Percentiles rank a stretch among this genome's conserved stretches.
These are phyloP conservation scores for Melanotus villosus DNA, from an alignment of 2,888 invertebrate species.

Conservation along the genomic window DNA sequence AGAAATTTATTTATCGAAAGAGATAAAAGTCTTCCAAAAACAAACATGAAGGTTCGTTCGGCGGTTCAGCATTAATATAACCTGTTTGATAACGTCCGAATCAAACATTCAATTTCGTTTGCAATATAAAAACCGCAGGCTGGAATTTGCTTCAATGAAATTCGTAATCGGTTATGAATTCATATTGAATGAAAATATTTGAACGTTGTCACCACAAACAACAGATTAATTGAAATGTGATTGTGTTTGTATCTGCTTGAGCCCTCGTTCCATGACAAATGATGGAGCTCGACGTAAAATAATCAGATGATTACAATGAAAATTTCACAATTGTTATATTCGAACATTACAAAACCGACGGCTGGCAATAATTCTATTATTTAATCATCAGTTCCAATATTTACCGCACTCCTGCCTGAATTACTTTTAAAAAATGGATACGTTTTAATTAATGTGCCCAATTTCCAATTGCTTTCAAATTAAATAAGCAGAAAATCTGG, in stretches of 20 bases:
- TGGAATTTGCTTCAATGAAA: conserved; percentile 43
- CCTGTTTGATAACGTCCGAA: conserved; percentile 44
- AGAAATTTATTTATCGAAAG: conserved; percentile 28
- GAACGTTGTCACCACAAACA: conserved; percentile 51
- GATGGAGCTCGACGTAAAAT: conserved; percentile 19
- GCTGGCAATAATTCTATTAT: neutral
- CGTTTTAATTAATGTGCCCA: too few species aligned
- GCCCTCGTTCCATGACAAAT: conserved; percentile 40
- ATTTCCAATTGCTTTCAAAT: too few species aligned
- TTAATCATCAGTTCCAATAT: conserved; percentile 1
- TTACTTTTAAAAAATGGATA: neutral
- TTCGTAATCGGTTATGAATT: conserved; percentile 51
- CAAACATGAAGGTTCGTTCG: conserved; percentile 22
- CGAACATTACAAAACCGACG: neutral
- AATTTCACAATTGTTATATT: conserved; percentile 24
- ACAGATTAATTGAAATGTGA: conserved; percentile 53
- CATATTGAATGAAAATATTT: conserved; percentile 57
- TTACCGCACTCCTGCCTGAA: neutral
- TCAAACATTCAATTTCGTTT: conserved; percentile 44
- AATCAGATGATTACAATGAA: conserved; percentile 18
- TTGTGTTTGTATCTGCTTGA: conserved; percentile 38
- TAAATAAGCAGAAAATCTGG: too few species aligned
- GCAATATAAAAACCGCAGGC: conserved; percentile 45
- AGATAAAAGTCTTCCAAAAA: conserved; percentile 34
- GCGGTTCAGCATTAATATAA: conserved; percentile 37